These are phyloP conservation scores for Cyanocitta stelleri DNA, from an alignment of 2,113 vertebrate species.

Conservation along the genomic window DNA sequence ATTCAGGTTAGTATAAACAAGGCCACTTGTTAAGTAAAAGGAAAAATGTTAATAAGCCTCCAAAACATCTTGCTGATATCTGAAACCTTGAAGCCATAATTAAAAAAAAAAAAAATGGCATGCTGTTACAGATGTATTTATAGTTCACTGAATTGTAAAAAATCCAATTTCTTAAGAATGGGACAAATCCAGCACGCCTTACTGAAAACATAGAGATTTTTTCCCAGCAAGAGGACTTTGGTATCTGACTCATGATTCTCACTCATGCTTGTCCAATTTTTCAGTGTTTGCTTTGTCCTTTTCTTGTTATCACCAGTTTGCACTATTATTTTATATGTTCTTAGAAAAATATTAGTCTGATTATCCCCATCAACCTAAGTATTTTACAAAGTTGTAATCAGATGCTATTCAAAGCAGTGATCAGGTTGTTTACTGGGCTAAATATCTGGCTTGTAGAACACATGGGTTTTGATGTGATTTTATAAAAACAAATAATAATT, in stretches of 20 bases:
- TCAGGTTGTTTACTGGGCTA: neutral
- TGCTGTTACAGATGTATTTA: neutral
- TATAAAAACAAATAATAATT: neutral
- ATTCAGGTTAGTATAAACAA: constrained; percentile 48
- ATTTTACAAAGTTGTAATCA: neutral
- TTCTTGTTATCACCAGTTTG: neutral
- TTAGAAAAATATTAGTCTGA: neutral
- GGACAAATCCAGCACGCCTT: neutral
- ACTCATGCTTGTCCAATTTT: neutral
- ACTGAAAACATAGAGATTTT: neutral
- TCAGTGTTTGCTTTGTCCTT: neutral
- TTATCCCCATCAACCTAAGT: neutral
- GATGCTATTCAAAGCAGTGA: neutral
- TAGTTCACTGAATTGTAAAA: constrained; percentile 10
- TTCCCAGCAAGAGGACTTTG: neutral
- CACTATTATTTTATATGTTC: neutral
- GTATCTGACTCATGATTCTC: neutral
- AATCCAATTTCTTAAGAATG: constrained; percentile 1
- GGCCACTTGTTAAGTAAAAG: constrained; percentile 12
- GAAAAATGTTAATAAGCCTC: constrained; percentile 30
- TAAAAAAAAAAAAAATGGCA: neutral
- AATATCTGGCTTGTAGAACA: neutral
- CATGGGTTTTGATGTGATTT: neutral
- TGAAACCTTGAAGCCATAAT: constrained; percentile 12
- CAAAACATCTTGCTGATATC: constrained; percentile 17